Conservation (phyloP, 2,797 vertebrate species). For the Tolypeutes matacus region DNA sequence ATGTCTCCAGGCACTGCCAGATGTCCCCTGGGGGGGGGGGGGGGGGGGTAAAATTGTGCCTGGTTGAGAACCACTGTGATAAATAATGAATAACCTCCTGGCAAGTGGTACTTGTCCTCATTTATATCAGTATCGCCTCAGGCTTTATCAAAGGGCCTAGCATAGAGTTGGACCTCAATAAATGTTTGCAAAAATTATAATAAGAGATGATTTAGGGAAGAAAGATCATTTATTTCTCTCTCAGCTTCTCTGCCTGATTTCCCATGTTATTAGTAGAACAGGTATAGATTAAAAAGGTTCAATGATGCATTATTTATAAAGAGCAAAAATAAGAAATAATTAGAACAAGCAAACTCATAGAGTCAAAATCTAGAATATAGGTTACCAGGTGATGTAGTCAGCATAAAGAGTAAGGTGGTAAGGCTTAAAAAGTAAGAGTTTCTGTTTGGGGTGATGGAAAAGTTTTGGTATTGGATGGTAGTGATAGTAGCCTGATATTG, state of each 20-base stretch:
- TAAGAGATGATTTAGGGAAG: neutral
- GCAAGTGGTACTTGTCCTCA: neutral
- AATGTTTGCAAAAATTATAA: neutral
- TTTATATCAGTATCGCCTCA: neutral
- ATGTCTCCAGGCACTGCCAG: neutral
- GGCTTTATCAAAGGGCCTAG: neutral
- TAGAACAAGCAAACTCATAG: neutral
- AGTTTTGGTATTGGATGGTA: too few species aligned
- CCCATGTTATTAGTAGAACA: neutral
- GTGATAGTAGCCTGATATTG: too few species aligned
- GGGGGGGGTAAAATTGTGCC: neutral
- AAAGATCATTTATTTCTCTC: conserved; percentile 16
- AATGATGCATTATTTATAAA: neutral
- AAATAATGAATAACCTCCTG: neutral
- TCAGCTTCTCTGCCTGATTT: neutral
- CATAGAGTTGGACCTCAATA: neutral
- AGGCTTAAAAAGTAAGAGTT: too few species aligned
- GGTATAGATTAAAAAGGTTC: conserved; percentile 3
- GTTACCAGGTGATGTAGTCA: too few species aligned
- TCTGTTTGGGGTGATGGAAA: too few species aligned
- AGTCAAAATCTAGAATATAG: too few species aligned
- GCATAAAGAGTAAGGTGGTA: too few species aligned
- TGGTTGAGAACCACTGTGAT: neutral
- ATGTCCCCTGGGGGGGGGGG: neutral
- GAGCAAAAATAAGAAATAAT: conserved; percentile 8